Evolutionary conservation across 1,140 invertebrate species (phyloP).

Genomic region (Agraylea sexmaculata): DNA sequence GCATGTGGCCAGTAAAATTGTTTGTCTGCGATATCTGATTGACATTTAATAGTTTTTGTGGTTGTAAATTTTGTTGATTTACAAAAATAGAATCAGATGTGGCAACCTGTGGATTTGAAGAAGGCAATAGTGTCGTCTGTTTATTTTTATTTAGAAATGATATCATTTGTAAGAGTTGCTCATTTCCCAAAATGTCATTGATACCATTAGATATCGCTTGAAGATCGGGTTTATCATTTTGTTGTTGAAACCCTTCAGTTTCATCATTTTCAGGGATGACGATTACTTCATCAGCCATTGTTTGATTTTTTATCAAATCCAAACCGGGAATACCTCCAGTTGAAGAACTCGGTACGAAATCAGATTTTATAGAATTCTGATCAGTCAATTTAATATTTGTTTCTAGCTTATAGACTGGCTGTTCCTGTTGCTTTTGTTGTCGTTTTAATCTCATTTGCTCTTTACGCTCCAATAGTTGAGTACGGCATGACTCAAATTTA

Average conservation of each 20-base stretch:
- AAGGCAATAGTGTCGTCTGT: too few relatives aligned
- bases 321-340: constrained; percentile 48
- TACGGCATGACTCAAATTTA: constrained; percentile 68
- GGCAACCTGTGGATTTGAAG: too few relatives aligned
- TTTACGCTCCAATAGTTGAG: constrained; percentile 61
- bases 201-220: constrained; percentile 45
- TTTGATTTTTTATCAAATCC: constrained; percentile 43
- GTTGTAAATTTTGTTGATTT: too few relatives aligned
- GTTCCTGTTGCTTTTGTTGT: not conserved
- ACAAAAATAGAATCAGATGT: too few relatives aligned
- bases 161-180: constrained; percentile 45
- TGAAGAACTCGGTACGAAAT: constrained; percentile 26
- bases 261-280: constrained; percentile 28
- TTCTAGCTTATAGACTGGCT: not conserved
- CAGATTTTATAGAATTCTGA: constrained; percentile 11
- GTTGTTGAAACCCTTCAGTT: not conserved
- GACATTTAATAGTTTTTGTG: too few relatives aligned
- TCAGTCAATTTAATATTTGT: not conserved
- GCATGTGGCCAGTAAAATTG: too few relatives aligned
- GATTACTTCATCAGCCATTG: constrained; percentile 25
- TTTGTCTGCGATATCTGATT: too few relatives aligned
- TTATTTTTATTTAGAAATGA: too few relatives aligned
- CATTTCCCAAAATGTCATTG: constrained; percentile 46
- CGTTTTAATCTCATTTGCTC: constrained; percentile 67
- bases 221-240: constrained; percentile 34